These are phyloP conservation scores for Luperina testacea DNA, from an alignment of 2,888 invertebrate species.

Conservation along the genomic window DNA sequence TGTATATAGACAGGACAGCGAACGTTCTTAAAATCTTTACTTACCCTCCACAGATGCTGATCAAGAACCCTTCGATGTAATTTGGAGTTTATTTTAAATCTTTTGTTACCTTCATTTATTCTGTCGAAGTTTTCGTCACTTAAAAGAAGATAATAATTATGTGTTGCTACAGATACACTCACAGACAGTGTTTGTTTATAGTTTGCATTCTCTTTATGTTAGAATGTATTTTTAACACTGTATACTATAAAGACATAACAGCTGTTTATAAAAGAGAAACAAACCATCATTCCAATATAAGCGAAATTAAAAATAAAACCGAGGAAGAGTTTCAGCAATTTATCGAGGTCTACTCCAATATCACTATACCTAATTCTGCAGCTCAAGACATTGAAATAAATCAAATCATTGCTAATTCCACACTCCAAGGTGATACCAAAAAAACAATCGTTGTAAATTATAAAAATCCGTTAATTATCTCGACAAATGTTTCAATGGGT, in stretches of 20 bases:
- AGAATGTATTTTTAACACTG: conserved; percentile 19
- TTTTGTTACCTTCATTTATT: not conserved
- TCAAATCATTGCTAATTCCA: not conserved
- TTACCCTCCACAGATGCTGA: conserved; percentile 25
- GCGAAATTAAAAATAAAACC: not conserved
- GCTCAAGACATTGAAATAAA: not conserved
- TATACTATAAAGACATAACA: conserved; percentile 13
- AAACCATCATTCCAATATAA: not conserved
- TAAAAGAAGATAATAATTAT: conserved; percentile 18
- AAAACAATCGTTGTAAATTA: not conserved
- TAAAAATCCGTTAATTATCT: conserved; percentile 15
- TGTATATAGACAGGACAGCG: not conserved
- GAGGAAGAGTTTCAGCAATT: conserved; percentile 4
- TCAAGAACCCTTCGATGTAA: conserved; percentile 18
- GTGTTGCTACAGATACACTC: conserved; percentile 2
- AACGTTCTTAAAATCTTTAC: not conserved
- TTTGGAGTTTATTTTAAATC: conserved; percentile 17
- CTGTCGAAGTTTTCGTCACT: conserved; percentile 5
- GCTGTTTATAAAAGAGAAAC: not conserved
- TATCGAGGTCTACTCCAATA: conserved; percentile 1
- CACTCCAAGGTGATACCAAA: not conserved
- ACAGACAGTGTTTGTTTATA: conserved; percentile 4
- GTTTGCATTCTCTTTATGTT: conserved; percentile 20
- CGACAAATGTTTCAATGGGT: conserved; percentile 24
- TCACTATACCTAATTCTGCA: not conserved